Base-by-base conservation (phyloP, 2,888 invertebrate species). In the Lasioglossum zephyrum region DNA sequence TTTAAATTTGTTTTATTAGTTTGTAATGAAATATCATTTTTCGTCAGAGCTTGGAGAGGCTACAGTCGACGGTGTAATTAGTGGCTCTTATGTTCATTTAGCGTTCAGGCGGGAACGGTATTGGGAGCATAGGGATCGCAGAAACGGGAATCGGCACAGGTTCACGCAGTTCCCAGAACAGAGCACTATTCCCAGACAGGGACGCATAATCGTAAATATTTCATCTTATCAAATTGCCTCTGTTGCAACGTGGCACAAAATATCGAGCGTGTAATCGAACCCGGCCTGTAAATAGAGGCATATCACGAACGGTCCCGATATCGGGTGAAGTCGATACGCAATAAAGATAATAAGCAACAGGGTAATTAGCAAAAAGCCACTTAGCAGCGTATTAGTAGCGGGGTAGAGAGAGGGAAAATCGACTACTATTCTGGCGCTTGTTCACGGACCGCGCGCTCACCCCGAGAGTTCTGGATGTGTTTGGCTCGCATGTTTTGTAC, bases 281-380 rank as follows among this genome's bases (percentile, higher is more conserved):
- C 60, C 22, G 53, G 57, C 57, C 57, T n/a, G 72, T 44, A 72
- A 80, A 77, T 73, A 72, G 77, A 70, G n/a, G 22, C 60, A 57
- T 70, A 78, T 75, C 86, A 63, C 73, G 72, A 76, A 76, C 77
- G 69, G 66, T 53, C 13, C 41, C 60, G 85, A 36, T 73, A 76
- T 75, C 75, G 22, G 57, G 76, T 44, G 44, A 82, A 82, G 79
- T 75, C 77, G 82, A 82, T 82, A 69, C 82, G 79, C 73, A 78
- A 82, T 80, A 86, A 77, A 86, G 87, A 86, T 86, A 87, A 87
- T 82, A 79, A 79, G 85, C 66, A 85, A 84, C 79, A 76, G 75
- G 75, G 84, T 84, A 85, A 84, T 85, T 85, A 85, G 84, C 84
- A 79, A 66, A 79, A 69, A 78, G 86, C 80, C 86, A 78, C 85